Base-by-base conservation (phyloP, 2,888 invertebrate species). In the Drosophila pegasa region DNA sequence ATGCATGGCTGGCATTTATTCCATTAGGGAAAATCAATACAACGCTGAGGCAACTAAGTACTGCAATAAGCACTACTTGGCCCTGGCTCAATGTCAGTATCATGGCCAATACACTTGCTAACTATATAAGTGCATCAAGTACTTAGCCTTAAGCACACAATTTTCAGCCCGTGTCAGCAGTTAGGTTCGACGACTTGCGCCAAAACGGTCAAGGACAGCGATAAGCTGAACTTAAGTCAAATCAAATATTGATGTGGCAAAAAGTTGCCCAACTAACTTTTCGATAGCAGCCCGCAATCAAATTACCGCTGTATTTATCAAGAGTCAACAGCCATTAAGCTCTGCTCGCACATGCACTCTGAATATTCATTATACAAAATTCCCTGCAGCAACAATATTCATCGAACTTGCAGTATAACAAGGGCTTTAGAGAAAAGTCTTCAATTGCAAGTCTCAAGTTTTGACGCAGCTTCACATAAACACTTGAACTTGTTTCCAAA, bases 61-160 rank as follows among this genome's bases (percentile, higher is more conserved):
- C 8, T 1, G 40, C 12, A 48, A 33, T 38, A 38, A 18, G 31
- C n/a, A 31, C 20, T 10, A 43, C 14, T 43, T 51, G 33, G 25
- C 45, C 51, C 6, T 27, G 59, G 29, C 45, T 57, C 75, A 64
- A 54, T 65, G 58, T 56, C 69, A 73, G 18, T 31, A 55, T 69
- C 69, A 73, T 52, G 73, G 77, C 35, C 64, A 61, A 54, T 56
- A 14, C 27, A 72, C 68, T 77, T 68, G 68, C 64, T 47, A 60
- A 47, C 37, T 55, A 16, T 29, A 33, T 57, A 41, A 33, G n/a
- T 47, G 29, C 37, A 41, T 48, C 48, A 31, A 38, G 31, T 47
- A 35, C 58, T 35, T 29, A 29, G 27, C 25, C 62, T 33, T 41
- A 22, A 18, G 33, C 9, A 55, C 37, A 54, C 50, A 65, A 60